Conservation (phyloP, 2,888 invertebrate species). For the Muscina levida region DNA sequence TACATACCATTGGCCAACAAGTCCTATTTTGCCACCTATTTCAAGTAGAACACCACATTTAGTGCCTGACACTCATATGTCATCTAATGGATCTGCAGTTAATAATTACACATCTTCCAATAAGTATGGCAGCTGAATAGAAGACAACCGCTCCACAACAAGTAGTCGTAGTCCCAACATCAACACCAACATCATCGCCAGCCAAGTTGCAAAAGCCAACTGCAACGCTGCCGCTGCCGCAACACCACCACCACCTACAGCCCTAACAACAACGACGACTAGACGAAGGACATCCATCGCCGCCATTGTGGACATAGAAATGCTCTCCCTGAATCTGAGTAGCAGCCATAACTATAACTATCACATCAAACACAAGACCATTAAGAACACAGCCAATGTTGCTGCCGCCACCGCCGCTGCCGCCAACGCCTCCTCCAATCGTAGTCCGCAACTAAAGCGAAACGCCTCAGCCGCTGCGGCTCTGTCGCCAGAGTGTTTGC, state of each 20-base stretch:
- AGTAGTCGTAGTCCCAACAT: constrained; percentile 75
- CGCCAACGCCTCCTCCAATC: constrained; percentile 61
- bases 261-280: constrained; percentile 35
- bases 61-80: constrained; percentile 84
- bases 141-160: constrained; percentile 76
- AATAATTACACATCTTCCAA: constrained; percentile 80
- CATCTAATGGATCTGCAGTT: constrained; percentile 80
- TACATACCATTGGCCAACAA: constrained; percentile 90
- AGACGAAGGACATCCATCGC: constrained; percentile 50
- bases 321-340: constrained; percentile 44
- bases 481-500: constrained; percentile 12
- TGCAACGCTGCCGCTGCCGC: not conserved
- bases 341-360: constrained; percentile 43
- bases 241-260: constrained; percentile 41
- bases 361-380: constrained; percentile 49
- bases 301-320: constrained; percentile 57
- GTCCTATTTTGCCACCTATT: constrained; percentile 87
- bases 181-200: constrained; percentile 73
- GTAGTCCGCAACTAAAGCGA: constrained; percentile 58
- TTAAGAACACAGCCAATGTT: constrained; percentile 35
- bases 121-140: constrained; percentile 80
- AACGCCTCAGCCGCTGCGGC: constrained; percentile 50
- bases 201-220: constrained; percentile 52
- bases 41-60: constrained; percentile 86
- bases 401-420: too few relatives aligned